Evolutionary conservation across 2,113 vertebrate genomes (phyloP), one percentile per base, ranked within the genome.

Genomic region (Phylloscopus whistleri): DNA sequence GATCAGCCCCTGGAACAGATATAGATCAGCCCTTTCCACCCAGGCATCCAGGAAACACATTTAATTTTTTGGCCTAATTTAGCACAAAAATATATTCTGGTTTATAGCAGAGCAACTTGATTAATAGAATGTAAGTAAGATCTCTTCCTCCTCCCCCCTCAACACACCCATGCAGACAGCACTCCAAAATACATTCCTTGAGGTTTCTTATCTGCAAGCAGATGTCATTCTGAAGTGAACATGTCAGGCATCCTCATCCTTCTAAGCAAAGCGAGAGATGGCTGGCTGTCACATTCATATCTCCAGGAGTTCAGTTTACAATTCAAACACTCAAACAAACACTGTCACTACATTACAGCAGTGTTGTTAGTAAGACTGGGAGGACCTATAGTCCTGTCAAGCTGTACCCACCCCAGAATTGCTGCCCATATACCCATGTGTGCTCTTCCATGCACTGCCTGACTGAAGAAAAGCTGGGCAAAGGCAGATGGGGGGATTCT

Each of bases 91-190:
- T 70, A 44, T 84, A 72, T 94, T 86, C 64, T 67, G 52, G 30
- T 87, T 89, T 78, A 78, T n/a, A 92, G 56, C 41, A 80, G 44
- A 90, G 60, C 16, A 75, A 74, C 23, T 92, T 90, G 84, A 88
- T 90, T 85, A 88, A 92, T 46, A 70, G 43, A 89, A 67, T 22
- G 7, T 44, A 87, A 89, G 62, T 62, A 66, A 88, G 68, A 66
- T 73, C 26, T 86, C 59, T 75, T 78, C 70, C n/a, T 93, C 46
- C n/a, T 60, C 31, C 10, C 13, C 17, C 13, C 6, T n/a, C 37
- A 77, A 39, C 56, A 67, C 80, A 75, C 39, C 12, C 43, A 52
- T 58, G 59, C 75, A 69, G 82, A 53, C 20, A 75, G 63, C 43
- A 46, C 37, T 90, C 72, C 55, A 70, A 80, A 93, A 77, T 44